phyloP scores from a whole-genome alignment of 2,797 vertebrate genomes.

The Discoglossus pictus region DNA sequence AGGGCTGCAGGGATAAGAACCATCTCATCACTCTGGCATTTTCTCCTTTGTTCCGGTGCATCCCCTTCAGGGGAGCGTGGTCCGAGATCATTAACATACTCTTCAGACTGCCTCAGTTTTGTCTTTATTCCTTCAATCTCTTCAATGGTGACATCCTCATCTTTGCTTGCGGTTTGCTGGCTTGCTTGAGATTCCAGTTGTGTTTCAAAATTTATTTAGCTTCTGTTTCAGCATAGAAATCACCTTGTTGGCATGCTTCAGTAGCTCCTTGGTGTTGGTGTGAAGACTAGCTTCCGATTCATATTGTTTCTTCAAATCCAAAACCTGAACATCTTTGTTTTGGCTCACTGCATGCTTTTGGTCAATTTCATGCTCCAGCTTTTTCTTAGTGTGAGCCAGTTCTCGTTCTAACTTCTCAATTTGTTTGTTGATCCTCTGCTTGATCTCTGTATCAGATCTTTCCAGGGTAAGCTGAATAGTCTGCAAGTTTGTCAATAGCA shows the following conservation, averaged over 20 bases:
- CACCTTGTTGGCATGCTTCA: constrained; percentile 85
- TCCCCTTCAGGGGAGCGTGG: no score
- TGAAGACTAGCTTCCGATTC: constrained; percentile 81
- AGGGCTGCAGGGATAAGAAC: no score
- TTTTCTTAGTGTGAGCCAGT: constrained; percentile 89
- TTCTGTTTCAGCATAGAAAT: constrained; percentile 74
- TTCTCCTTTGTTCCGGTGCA: no score
- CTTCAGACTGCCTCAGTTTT: no score
- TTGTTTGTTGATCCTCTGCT: constrained; percentile 84
- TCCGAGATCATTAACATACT: no score
- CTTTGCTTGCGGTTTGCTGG: constrained; percentile 56
- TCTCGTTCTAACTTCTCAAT: constrained; percentile 91
- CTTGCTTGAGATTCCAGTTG: constrained; percentile 74
- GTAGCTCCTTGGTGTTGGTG: constrained; percentile 82
- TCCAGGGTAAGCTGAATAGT: constrained; percentile 92
- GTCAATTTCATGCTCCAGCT: constrained; percentile 87
- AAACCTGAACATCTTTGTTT: constrained; percentile 89
- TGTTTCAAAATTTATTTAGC: constrained; percentile 73
- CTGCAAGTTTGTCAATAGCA: constrained; percentile 88
- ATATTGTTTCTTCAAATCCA: constrained; percentile 88
- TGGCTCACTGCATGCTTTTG: constrained; percentile 85
- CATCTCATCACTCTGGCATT: no score
- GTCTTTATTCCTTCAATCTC: no score
- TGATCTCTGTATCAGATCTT: constrained; percentile 87
- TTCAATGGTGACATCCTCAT: no score